A percentile compares a stretch with the other conserved stretches of the same genome.
Evolutionary conservation across 2,113 vertebrate genomes (phyloP).

Genomic region (Sorex fumeus): DNA sequence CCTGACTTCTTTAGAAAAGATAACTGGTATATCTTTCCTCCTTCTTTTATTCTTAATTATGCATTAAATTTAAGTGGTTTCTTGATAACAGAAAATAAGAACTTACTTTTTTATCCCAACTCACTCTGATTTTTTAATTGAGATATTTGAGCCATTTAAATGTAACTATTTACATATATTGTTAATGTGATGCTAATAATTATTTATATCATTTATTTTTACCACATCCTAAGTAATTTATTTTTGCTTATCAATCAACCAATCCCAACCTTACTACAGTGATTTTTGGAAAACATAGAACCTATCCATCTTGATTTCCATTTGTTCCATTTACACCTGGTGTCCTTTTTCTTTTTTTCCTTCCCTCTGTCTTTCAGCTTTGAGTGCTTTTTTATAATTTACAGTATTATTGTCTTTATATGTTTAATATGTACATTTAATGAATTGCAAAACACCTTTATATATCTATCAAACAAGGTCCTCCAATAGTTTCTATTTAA

Average conservation of each 20-base stretch:
- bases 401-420: not conserved
- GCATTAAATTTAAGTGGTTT: slow-evolving; percentile 22
- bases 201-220: not conserved
- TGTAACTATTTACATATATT: slow-evolving; percentile 22
- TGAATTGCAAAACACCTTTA: not conserved
- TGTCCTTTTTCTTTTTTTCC: not conserved
- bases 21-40: not conserved
- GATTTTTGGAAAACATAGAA: not conserved
- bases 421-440: not conserved
- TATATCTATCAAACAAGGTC: not conserved
- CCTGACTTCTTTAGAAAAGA: not conserved
- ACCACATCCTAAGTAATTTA: too few species aligned
- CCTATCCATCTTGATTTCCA: not conserved
- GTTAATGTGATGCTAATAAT: not conserved
- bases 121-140: slow-evolving; percentile 24
- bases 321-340: not conserved
- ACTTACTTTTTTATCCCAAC: not conserved
- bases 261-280: too few species aligned
- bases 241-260: too few species aligned
- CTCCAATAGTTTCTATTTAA: not conserved
- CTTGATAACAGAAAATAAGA: not conserved
- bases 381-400: not conserved
- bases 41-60: slow-evolving; percentile 15
- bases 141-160: not conserved
- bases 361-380: not conserved